Evolutionary conservation across 1,140 invertebrate species (phyloP).

Genomic region (Alviniconcha marisindica): DNA sequence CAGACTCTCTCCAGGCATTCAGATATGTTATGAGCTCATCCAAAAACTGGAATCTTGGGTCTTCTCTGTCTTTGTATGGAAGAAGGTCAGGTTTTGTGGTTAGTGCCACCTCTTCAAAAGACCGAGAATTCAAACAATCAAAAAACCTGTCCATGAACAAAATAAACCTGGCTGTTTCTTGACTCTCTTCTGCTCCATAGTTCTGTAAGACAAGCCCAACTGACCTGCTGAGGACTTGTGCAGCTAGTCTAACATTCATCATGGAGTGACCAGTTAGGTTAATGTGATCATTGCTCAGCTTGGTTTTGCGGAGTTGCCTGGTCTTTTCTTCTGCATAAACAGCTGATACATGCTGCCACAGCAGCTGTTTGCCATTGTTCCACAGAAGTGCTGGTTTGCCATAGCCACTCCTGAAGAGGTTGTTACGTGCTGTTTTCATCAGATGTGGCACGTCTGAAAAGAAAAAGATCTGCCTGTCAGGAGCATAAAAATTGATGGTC

Average conservation of each 20-base stretch:
- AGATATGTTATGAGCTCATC: no score
- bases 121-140: slow-evolving; percentile 21
- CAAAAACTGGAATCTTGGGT: no score
- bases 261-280: not conserved
- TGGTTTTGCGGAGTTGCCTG: not conserved
- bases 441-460: slow-evolving; percentile 28
- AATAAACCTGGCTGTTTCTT: not conserved
- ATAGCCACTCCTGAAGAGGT: not conserved
- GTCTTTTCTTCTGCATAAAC: not conserved
- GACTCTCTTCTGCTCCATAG: not conserved
- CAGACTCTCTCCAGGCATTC: no score
- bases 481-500: slow-evolving; percentile 14
- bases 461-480: slow-evolving; percentile 10
- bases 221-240: not conserved
- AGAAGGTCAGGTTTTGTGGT: no score
- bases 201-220: not conserved
- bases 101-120: not conserved
- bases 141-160: slow-evolving; percentile 20
- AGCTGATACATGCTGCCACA: not conserved
- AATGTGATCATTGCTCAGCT: slow-evolving; percentile 6
- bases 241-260: slow-evolving; percentile 15
- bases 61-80: no score
- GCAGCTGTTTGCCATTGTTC: not conserved
- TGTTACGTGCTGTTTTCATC: slow-evolving; percentile 27
- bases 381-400: not conserved